Evolutionary conservation across 35 echinoderm and acorn worm genomes (phyloP), one percentile per base, ranked within the genome.

Genomic region (Chiridota heheva): DNA sequence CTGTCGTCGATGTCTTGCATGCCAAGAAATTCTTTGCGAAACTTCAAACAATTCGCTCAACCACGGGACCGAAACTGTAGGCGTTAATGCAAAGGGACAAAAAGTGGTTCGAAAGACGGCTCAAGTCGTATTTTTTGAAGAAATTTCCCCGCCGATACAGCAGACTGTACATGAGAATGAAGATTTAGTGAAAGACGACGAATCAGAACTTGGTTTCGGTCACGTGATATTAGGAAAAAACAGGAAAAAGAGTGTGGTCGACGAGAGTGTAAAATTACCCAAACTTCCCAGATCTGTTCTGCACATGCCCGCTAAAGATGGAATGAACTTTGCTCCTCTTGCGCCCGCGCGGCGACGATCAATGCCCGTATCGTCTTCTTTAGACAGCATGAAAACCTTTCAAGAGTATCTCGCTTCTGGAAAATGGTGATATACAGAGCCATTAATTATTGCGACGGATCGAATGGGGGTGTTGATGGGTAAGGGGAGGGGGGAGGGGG

Each of bases 21-120:
- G 91, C 38, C 85, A 89, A 35, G 85, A 94, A n/a, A 84, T 89
- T 6, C 44, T 94, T 0, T 94, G 91, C 44, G 81, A 78, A 7
- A 7, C n/a, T n/a, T n/a, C 40, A n/a, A 46, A 44, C 40, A 13
- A 42, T n/a, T 40, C 36, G 33, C 72, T 44, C 17, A 16, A 84
- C n/a, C 45, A 68, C 31, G 70, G 76, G 28, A 41, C 37, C 58
- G 31, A 51, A 41, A 45, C 36, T 30, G 28, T 30, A 36, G 33
- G 12, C 25, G n/a, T 44, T 26, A 38, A 60, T 29, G 10, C 51
- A 49, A 79, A 75, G 18, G 68, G 78, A 40, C 51, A 60, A 29
- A 38, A 38, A 31, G 36, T 83, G 10, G 78, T 89, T 35, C 33
- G 79, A 63, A 89, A 89, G 47, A 89, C 79, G 26, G 87, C 69